Base-by-base conservation (phyloP, 2,113 vertebrate species). In the Hippocampus zosterae region DNA sequence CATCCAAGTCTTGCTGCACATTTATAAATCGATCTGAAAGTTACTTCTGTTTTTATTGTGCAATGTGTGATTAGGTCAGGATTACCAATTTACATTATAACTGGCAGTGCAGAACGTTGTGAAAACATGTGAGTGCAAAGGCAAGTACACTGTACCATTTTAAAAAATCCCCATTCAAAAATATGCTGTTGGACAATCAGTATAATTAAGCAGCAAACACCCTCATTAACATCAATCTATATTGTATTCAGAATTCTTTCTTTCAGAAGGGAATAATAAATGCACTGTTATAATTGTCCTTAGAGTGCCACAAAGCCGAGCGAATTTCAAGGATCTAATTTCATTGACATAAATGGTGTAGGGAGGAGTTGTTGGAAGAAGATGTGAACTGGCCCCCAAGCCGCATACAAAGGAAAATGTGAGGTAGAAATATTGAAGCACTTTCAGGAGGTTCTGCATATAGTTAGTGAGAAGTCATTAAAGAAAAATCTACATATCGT, bases 101-200 rank as follows among this genome's bases (percentile, higher is more conserved):
- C 25, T 2, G 25, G 25, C 41, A 41, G 19, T n/a, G 61, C 19
- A 44, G 15, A 74, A 61, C 56, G 55, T 69, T 68, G 18, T 64
- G 56, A 16, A 25, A 42, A 23, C 0, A 6, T 61, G 15, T 61
- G 65, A 69, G 42, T 72, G 8, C 73, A 53, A 72, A 67, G 55
- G 59, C 23, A 56, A 10, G 3, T 69, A 65, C 52, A 19, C 76
- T 64, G 75, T 79, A 75, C 72, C 75, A 85, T 59, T 57, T 5
- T 15, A 8, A 2, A 7, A 87, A 23, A 66, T 2, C 6, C 3
- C 4, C 15, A n/a, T 69, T 74, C 8, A 67, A 68, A 40, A 41
- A 18, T 63, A 60, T 29, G n/a, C 55, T 82, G 72, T 37, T 85
- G 75, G 89, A 91, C 88, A 91, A 91, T 91, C 88, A 88, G 77